phyloP scores from a whole-genome alignment of 2,113 vertebrate genomes.

The Haemorhous mexicanus region DNA sequence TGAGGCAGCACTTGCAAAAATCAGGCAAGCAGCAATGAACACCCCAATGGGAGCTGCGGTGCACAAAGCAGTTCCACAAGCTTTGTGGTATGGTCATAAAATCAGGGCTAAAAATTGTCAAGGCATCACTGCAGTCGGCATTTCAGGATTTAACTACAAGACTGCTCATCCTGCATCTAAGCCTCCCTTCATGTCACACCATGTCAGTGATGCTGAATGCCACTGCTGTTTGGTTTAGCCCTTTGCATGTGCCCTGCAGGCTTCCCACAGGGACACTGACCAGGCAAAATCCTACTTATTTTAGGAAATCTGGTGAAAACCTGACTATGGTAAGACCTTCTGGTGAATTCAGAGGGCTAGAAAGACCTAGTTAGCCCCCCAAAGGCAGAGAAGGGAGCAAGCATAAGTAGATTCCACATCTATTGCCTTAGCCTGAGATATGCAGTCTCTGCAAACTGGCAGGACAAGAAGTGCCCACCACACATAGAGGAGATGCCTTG shows the following conservation, averaged over 20 bases:
- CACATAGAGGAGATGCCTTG: neutral
- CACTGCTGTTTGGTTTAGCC: neutral
- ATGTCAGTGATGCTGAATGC: neutral
- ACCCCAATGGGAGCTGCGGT: neutral
- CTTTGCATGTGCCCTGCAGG: neutral
- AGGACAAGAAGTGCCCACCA: fast-evolving
- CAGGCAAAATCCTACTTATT: neutral
- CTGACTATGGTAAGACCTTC: neutral
- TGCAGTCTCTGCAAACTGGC: neutral
- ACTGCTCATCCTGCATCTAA: neutral
- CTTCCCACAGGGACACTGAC: neutral
- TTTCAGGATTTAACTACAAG: neutral
- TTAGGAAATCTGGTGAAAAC: neutral
- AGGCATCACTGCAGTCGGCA: neutral
- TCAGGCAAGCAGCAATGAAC: neutral
- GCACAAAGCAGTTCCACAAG: neutral
- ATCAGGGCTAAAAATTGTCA: neutral
- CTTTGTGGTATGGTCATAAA: neutral
- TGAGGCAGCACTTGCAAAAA: neutral
- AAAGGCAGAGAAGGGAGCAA: neutral
- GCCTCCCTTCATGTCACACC: neutral
- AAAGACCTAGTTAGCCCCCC: neutral
- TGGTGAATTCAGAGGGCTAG: neutral
- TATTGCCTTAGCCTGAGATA: neutral
- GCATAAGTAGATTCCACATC: neutral